phyloP scores from a whole-genome alignment of 2,888 invertebrate genomes.

The Drosophila neoperkinsi region DNA sequence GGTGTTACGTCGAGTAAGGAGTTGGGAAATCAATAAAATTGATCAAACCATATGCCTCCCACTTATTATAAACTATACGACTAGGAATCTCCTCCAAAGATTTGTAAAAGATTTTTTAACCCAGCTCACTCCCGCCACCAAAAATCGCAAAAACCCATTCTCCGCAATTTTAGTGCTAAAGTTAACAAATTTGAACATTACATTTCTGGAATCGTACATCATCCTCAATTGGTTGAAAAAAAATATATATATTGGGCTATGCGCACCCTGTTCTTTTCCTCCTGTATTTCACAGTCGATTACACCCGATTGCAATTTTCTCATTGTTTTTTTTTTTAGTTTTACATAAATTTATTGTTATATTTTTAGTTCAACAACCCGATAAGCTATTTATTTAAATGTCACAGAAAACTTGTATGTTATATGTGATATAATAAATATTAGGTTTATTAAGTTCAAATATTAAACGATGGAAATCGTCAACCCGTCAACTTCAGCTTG shows the following conservation, averaged over 20 bases:
- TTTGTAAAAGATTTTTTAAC: neutral
- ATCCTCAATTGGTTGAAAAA: neutral
- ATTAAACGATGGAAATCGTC: neutral
- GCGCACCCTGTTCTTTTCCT: neutral
- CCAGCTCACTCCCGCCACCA: too few relatives aligned
- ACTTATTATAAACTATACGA: neutral
- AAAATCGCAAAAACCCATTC: too few relatives aligned
- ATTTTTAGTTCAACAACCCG: too few relatives aligned
- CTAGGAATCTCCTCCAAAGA: neutral
- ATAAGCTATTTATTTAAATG: too few relatives aligned
- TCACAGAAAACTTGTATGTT: too few relatives aligned
- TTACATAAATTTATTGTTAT: too few relatives aligned
- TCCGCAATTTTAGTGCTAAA: too few relatives aligned
- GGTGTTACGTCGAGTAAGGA: neutral
- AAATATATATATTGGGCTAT: neutral
- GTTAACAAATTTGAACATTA: neutral
- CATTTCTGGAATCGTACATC: neutral
- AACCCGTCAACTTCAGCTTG: neutral
- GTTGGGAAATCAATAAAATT: neutral
- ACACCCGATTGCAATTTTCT: neutral
- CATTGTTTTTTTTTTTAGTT: neutral
- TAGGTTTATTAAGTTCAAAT: neutral
- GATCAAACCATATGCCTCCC: neutral
- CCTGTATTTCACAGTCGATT: neutral
- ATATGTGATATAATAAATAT: too few relatives aligned